Base-by-base conservation (phyloP, 2,797 vertebrate genomes). In the Picus viridis region DNA sequence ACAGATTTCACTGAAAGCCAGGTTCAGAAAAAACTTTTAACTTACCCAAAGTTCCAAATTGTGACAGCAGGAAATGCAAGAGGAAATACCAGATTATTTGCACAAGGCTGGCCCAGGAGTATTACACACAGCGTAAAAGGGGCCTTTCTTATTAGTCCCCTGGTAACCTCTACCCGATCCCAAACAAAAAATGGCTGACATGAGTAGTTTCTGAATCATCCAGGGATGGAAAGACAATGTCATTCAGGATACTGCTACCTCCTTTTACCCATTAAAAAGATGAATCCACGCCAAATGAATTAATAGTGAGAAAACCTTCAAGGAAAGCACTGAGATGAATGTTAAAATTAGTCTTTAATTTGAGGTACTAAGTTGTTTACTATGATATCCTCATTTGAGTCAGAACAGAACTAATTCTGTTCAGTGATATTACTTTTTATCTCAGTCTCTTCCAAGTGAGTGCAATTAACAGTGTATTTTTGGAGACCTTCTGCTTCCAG, bases 11-110 rank as follows among this genome's bases (percentile, higher is more conserved):
- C 34, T 81, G 82, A 83, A 87, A 89, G 41, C 12, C 65, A 90
- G 56, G 69, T 81, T 93, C 92, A 86, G 54, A 89, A 93, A 88
- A 86, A 95, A 59, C 39, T 83, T 94, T 56, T 16, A 76, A 96
- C 94, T 96, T 96, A 95, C 94, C 95, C 88, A 62, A 53, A 12
- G 82, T 92, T 95, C 95, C 95, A 88, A 95, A 67, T 13, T 79
- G 32, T 80, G 95, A 82, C 57, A 94, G 96, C 96, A 96, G 72
- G 83, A 81, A 93, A 94, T 76, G 91, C 41, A 95, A 95, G 81
- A 96, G 86, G 83, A 96, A 93, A 93, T 84, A 93, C 64, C 71
- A 92, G 51, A 96, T 96, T 93, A 96, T 91, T 95, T 91, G 83
- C 80, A 91, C 51, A 93, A 88, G 72, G 68, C 13, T 86, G 76